Conservation (phyloP, 2,797 vertebrate genomes). For the Halcyon chelicuti region DNA sequence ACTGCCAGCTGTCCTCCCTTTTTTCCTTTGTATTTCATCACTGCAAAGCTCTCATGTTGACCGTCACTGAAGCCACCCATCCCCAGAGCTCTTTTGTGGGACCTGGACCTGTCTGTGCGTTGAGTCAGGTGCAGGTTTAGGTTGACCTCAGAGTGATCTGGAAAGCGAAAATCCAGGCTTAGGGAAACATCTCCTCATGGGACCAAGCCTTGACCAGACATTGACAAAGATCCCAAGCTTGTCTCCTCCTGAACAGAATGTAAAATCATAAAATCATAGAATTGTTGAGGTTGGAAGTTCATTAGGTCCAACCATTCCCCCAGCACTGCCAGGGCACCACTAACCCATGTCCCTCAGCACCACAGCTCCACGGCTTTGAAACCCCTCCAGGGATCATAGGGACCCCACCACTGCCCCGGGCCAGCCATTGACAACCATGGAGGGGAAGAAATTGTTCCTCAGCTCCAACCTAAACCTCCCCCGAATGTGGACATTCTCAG, state of each 20-base stretch:
- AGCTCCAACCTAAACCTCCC: too few relatives aligned
- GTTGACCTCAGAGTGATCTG: background rate
- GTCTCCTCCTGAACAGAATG: background rate
- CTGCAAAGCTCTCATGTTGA: background rate
- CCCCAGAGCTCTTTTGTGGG: background rate
- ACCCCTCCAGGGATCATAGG: too few relatives aligned
- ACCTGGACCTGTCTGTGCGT: background rate
- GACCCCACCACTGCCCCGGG: too few relatives aligned
- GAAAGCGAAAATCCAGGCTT: background rate
- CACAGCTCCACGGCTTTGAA: too few relatives aligned
- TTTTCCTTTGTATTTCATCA: background rate
- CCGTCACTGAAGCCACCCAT: accelerated
- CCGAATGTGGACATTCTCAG: background rate
- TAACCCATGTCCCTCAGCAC: too few relatives aligned
- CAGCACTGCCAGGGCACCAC: too few relatives aligned
- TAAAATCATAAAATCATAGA: too few relatives aligned
- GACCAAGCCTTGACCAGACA: background rate
- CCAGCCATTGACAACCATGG: too few relatives aligned
- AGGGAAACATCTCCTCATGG: background rate
- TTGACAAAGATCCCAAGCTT: background rate
- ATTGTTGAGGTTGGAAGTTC: too few relatives aligned
- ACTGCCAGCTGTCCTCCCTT: accelerated
- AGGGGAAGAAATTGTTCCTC: too few relatives aligned
- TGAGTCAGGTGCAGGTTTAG: accelerated
- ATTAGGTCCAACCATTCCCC: too few relatives aligned